phyloP scores from a whole-genome alignment of 1,140 invertebrate genomes.

The Asbolus verrucosus region DNA sequence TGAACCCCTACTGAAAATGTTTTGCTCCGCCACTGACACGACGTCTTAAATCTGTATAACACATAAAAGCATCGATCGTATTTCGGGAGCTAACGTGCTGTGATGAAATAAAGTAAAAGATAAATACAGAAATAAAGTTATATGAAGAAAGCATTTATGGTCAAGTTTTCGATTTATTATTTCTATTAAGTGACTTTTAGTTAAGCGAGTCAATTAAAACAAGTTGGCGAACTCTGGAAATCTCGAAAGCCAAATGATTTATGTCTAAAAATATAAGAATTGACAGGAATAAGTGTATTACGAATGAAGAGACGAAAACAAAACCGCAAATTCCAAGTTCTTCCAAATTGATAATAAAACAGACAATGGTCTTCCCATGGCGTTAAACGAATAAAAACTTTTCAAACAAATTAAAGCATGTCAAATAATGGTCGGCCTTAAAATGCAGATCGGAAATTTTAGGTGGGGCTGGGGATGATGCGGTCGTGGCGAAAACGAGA shows the following conservation, averaged over 20 bases:
- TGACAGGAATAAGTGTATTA: conserved; percentile 19
- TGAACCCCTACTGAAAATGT: no score
- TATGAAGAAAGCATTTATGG: conserved; percentile 16
- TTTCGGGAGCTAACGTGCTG: conserved; percentile 25
- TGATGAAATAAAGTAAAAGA: conserved; percentile 25
- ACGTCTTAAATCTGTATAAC: conserved; percentile 12
- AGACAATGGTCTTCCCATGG: background rate
- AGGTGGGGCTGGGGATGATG: no score
- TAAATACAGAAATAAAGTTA: conserved; percentile 34
- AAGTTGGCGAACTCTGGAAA: conserved; percentile 8
- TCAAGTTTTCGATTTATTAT: conserved; percentile 34
- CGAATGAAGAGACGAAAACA: conserved; percentile 23
- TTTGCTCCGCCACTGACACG: no score
- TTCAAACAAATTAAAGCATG: background rate
- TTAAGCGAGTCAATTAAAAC: conserved; percentile 32
- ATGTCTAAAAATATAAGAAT: conserved; percentile 23
- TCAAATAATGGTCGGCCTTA: no score
- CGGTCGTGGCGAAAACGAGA: no score
- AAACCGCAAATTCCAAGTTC: conserved; percentile 4
- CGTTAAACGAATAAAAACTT: background rate
- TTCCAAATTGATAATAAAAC: background rate
- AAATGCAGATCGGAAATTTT: no score
- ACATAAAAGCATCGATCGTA: conserved; percentile 20
- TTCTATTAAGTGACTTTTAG: conserved; percentile 36
- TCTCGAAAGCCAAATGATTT: conserved; percentile 2